Percentiles rank a stretch among this genome's conserved stretches.
These are phyloP conservation scores for Danaus chrysippus DNA, from an alignment of 2,888 invertebrate genomes.

Conservation along the genomic window DNA sequence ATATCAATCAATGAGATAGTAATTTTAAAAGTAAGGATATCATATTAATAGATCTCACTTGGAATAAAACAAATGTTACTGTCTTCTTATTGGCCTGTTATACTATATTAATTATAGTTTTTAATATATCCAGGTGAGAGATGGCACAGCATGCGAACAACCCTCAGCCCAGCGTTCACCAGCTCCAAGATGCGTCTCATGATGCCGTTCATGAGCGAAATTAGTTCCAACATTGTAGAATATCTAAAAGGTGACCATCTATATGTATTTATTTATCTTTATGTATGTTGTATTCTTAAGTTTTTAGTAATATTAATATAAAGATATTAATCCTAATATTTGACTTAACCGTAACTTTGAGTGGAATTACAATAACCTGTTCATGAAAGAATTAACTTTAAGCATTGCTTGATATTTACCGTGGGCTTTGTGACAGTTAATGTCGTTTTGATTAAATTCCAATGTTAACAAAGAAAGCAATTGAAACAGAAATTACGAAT, in stretches of 20 bases:
- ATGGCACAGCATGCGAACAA: constrained; percentile 72
- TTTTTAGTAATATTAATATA: no score
- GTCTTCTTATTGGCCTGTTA: no score
- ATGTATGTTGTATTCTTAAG: no score
- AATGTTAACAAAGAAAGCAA: constrained; percentile 6
- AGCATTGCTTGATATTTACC: constrained; percentile 50
- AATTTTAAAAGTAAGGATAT: no score
- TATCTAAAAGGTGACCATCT: constrained; percentile 48
- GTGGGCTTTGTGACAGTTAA: not conserved
- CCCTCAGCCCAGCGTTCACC: constrained; percentile 77
- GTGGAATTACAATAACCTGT: constrained; percentile 73
- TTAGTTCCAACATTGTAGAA: constrained; percentile 47
- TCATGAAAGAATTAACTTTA: constrained; percentile 58
- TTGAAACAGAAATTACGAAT: constrained; percentile 13
- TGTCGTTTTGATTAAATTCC: constrained; percentile 3
- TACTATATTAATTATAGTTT: not conserved
- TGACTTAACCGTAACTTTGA: constrained; percentile 76
- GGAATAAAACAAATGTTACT: no score
- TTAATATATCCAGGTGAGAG: constrained; percentile 54
- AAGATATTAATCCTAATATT: constrained; percentile 73
- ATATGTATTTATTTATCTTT: no score
- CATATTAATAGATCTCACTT: no score
- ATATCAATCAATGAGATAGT: no score
- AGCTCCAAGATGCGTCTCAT: constrained; percentile 77
- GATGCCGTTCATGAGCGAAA: constrained; percentile 68